Percentiles rank a stretch among this genome's conserved stretches.
These are phyloP conservation scores for Champsocephalus gunnari DNA, from an alignment of 2,797 vertebrate genomes.

Conservation along the genomic window DNA sequence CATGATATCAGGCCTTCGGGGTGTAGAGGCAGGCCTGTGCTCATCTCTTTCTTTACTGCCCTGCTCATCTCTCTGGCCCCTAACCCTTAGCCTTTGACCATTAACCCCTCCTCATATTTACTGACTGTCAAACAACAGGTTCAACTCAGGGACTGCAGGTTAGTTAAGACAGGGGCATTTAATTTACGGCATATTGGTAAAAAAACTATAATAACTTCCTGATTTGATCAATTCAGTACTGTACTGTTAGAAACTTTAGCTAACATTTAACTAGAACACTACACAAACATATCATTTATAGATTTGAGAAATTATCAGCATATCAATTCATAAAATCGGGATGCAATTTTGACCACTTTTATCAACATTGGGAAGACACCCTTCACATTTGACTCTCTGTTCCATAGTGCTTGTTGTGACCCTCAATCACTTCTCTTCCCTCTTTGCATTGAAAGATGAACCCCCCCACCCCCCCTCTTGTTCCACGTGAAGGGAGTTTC, in stretches of 20 bases:
- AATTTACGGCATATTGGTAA: neutral
- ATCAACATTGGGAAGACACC: neutral
- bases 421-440: conserved; percentile 16
- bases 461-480: neutral
- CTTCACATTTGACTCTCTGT: too few relatives aligned
- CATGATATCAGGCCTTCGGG: conserved; percentile 44
- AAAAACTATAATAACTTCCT: neutral
- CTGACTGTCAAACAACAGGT: conserved; percentile 46
- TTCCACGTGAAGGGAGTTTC: conserved; percentile 30
- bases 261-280: neutral
- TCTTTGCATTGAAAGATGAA: conserved; percentile 24
- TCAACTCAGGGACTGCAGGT: conserved; percentile 36
- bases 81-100: conserved; percentile 61
- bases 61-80: conserved; percentile 53
- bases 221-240: neutral
- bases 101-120: conserved; percentile 23
- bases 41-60: conserved; percentile 53
- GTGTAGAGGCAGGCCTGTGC: conserved; percentile 46
- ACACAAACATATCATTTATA: neutral
- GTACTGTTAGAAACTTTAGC: neutral
- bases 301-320: neutral
- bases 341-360: neutral
- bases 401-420: neutral
- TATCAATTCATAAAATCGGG: neutral
- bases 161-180: conserved; percentile 13